Evolutionary conservation across 2,113 vertebrate genomes (phyloP).

Genomic region (Mellivora capensis): DNA sequence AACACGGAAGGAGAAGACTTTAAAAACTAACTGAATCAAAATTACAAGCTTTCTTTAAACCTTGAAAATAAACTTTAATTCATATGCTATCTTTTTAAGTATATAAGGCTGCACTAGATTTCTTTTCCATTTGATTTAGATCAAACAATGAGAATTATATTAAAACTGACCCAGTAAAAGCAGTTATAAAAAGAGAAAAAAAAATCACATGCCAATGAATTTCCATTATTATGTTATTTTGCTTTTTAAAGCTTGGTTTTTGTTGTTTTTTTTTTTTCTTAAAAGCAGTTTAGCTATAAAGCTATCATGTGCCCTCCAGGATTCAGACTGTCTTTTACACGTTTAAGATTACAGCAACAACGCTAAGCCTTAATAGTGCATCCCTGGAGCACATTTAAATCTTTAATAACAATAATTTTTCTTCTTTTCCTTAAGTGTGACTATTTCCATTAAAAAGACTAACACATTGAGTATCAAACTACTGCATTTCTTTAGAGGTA

Average conservation of each 20-base stretch:
- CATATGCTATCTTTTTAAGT: neutral
- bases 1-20: conserved; percentile 17
- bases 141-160: conserved; percentile 56
- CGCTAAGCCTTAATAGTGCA: conserved; percentile 53
- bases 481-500: neutral
- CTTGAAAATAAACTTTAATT: conserved; percentile 31
- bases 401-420: conserved; percentile 72
- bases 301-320: conserved; percentile 20
- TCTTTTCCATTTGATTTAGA: conserved; percentile 55
- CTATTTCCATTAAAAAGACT: conserved; percentile 68
- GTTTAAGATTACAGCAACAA: conserved; percentile 68
- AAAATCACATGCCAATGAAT: conserved; percentile 49
- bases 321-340: conserved; percentile 62
- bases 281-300: conserved; percentile 60
- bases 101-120: neutral
- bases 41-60: conserved; percentile 48
- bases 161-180: conserved; percentile 60
- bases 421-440: conserved; percentile 56
- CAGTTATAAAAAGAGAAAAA: conserved; percentile 40
- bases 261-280: conserved; percentile 16
- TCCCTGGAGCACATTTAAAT: conserved; percentile 65
- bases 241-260: conserved; percentile 53
- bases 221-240: conserved; percentile 63
- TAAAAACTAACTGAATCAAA: conserved; percentile 38
- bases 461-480: conserved; percentile 38